Percentiles rank a stretch among this genome's conserved stretches.
Evolutionary conservation across 2,888 invertebrate genomes (phyloP).

Genomic region (Scaptomyza caliginosa): DNA sequence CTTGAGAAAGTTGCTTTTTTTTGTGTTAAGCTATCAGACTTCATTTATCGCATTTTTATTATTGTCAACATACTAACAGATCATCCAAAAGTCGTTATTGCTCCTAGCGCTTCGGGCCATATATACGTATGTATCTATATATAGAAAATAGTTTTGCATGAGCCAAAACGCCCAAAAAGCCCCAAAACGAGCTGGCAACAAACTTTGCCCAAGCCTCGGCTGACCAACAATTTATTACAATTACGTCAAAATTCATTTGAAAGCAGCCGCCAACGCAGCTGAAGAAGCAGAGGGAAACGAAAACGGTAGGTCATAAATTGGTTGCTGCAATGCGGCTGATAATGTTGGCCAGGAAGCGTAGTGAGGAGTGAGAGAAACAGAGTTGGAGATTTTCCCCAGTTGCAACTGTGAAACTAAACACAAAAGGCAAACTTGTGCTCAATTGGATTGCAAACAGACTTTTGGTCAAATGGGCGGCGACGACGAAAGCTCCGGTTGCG

Average conservation of each 20-base stretch:
- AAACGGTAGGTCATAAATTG: slow-evolving; percentile 68
- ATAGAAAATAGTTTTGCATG: slow-evolving; percentile 31
- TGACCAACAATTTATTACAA: slow-evolving; percentile 79
- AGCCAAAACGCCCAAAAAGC: slow-evolving; percentile 1
- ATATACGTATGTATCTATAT: slow-evolving; percentile 22
- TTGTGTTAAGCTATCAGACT: not conserved
- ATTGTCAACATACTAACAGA: not conserved
- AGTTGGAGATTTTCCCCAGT: slow-evolving; percentile 12
- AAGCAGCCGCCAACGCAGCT: slow-evolving; percentile 52
- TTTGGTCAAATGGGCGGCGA: slow-evolving; percentile 32
- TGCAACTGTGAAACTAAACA: slow-evolving; percentile 3
- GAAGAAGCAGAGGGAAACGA: not conserved
- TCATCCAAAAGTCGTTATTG: not conserved
- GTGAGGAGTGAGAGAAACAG: not conserved
- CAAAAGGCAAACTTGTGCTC: slow-evolving; percentile 37
- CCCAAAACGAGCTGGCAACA: slow-evolving; percentile 36
- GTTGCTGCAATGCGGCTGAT: slow-evolving; percentile 76
- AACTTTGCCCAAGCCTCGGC: slow-evolving; percentile 45
- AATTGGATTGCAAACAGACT: slow-evolving; percentile 66
- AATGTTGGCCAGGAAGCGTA: slow-evolving; percentile 43
- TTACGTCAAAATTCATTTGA: slow-evolving; percentile 79
- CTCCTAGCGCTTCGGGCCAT: slow-evolving; percentile 5
- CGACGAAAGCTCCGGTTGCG: not conserved
- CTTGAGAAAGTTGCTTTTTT: not conserved
- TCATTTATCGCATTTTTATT: not conserved